Base-by-base conservation (phyloP, 1,140 invertebrate genomes). In the Drosophila insularis region DNA sequence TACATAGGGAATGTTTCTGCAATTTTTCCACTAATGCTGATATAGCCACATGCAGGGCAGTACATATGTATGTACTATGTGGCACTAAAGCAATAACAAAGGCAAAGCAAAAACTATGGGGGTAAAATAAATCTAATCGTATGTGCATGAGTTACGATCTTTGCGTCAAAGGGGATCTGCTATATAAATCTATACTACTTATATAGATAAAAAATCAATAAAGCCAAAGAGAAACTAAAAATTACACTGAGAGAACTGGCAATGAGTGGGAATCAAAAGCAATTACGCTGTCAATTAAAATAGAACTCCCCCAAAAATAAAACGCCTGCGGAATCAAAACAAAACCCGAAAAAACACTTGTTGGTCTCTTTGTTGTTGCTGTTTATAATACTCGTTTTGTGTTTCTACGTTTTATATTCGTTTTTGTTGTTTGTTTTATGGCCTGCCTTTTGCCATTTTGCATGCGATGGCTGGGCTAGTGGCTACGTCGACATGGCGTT, bases 371-470 rank as follows among this genome's bases (percentile, higher is more conserved):
- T 50, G 17, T 21, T 50, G 19, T 50, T 50, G 17, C 17, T 21
- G 11, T 50, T 50, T 50, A 50, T 50, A 21, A 21, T 21, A 21
- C 1, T 50, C 17, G 43, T 21, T 21, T 50, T 21, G 7, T 35
- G 27, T 50, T 50, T 50, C 3, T 21, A 19, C 10, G 4, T 50
- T 50, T 8, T 4, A 4, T 19, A 5, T 21, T 56, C 43, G 71
- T 39, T 74, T 61, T 62, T 61, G 63, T 46, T 55, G 23, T 72
- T 39, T 63, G n/a, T 76, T 75, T 76, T 86, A 85, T 85, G 76
- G 81, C 39, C 56, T 53, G 81, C 73, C 62, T 53, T 85, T 80
- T 78, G 80, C 80, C 81, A 86, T 80, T 85, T 74, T 68, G 71
- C 78, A 84, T 84, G 80, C 63, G 4, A 27, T 76, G 63, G 81